phyloP scores from a whole-genome alignment of 1,140 invertebrate genomes.

The Drosophila malerkotliana region DNA sequence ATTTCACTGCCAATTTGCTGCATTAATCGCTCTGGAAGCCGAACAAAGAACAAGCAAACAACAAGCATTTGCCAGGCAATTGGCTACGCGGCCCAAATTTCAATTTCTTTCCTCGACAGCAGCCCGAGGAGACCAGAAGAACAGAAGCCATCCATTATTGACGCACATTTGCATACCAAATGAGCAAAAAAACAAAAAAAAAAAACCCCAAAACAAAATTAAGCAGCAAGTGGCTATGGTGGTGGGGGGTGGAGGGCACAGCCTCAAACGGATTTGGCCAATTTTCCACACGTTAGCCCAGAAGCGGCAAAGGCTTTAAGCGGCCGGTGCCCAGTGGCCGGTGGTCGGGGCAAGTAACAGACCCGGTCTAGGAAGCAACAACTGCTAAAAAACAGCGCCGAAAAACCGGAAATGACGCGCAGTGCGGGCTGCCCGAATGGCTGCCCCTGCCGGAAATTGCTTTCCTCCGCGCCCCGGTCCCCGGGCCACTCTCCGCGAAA shows the following conservation, averaged over 20 bases:
- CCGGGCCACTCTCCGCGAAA: constrained; percentile 4
- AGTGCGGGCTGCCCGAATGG: constrained; percentile 47
- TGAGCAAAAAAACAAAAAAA: constrained; percentile 22
- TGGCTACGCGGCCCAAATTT: constrained; percentile 46
- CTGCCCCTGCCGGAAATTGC: constrained; percentile 62
- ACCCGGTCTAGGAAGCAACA: constrained; percentile 15
- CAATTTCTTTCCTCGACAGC: constrained; percentile 31
- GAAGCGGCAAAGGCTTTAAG: constrained; percentile 14
- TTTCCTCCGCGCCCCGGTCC: constrained; percentile 25
- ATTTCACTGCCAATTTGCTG: constrained; percentile 51
- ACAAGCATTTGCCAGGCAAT: constrained; percentile 40
- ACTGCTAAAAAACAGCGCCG: neutral
- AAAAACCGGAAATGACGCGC: constrained; percentile 62
- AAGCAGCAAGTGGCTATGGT: neutral
- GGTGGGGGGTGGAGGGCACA: neutral
- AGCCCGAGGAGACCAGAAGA: constrained; percentile 5
- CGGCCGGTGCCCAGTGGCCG: neutral
- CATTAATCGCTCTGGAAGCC: constrained; percentile 37
- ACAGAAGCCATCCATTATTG: constrained; percentile 64
- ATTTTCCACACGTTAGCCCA: constrained; percentile 66
- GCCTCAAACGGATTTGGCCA: constrained; percentile 57
- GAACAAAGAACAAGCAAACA: constrained; percentile 29
- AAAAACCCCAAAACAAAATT: constrained; percentile 6
- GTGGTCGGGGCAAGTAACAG: constrained; percentile 2
- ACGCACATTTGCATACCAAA: constrained; percentile 58